Evolutionary conservation across 2,888 invertebrate genomes (phyloP).

Genomic region (Zygogramma bicolorata): DNA sequence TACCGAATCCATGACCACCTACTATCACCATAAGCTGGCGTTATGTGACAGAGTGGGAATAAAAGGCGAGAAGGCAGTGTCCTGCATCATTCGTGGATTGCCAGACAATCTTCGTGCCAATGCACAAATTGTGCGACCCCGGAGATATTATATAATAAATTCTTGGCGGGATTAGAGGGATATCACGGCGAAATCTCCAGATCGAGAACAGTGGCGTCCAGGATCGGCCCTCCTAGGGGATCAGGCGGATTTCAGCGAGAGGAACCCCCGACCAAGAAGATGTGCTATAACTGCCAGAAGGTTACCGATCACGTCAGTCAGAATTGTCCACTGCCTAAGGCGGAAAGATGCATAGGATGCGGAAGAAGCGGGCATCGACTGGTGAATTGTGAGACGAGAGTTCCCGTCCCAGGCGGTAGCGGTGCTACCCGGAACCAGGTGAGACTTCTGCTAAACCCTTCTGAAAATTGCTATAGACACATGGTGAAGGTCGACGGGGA

Average conservation of each 20-base stretch:
- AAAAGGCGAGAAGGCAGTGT: too few relatives aligned
- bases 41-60: too few relatives aligned
- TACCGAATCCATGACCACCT: too few relatives aligned
- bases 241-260: neutral
- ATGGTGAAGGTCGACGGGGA: conserved; percentile 2
- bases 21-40: too few relatives aligned
- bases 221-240: neutral
- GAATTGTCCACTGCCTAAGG: neutral
- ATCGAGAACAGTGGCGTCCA: neutral
- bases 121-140: too few relatives aligned
- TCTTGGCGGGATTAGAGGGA: conserved; percentile 19
- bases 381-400: neutral
- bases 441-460: neutral
- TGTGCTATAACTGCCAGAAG: conserved; percentile 17
- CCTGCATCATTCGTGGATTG: too few relatives aligned
- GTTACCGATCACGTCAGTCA: neutral
- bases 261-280: neutral
- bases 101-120: too few relatives aligned
- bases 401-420: neutral
- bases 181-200: too few relatives aligned
- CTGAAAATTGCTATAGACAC: neutral
- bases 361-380: neutral
- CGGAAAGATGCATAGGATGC: neutral
- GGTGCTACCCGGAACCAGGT: neutral
- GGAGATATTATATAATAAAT: conserved; percentile 24